Conservation (phyloP, 2,113 vertebrate species). For the Sander lucioperca region DNA sequence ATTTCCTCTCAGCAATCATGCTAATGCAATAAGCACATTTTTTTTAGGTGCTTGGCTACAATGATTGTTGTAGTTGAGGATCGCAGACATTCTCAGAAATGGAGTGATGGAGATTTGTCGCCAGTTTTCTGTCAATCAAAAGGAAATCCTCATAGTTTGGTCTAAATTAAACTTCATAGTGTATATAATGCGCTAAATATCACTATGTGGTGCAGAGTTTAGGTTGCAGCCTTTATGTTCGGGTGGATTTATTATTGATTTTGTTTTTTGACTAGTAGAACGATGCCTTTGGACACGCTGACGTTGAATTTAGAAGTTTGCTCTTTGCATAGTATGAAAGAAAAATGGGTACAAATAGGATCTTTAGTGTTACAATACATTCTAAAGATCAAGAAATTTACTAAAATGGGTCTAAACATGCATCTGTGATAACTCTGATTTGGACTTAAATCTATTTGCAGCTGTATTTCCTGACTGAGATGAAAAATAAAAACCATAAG, state of each 20-base stretch:
- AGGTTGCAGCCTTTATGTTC: neutral
- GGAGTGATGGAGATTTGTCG: constrained; percentile 14
- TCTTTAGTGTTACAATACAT: neutral
- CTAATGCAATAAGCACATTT: constrained; percentile 32
- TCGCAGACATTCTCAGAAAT: constrained; percentile 18
- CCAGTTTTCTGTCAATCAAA: constrained; percentile 36
- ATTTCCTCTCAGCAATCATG: constrained; percentile 52
- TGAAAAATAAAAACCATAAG: neutral
- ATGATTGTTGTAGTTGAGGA: constrained; percentile 20
- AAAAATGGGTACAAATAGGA: neutral
- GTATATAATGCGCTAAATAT: neutral
- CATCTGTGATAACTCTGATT: neutral
- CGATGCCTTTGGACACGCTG: neutral
- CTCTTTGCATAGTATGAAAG: neutral
- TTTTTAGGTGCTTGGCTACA: constrained; percentile 26
- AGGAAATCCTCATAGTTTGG: no score
- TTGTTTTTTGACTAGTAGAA: neutral
- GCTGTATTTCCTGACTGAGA: neutral
- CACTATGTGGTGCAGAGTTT: neutral
- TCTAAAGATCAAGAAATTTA: neutral
- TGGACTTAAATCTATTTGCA: neutral
- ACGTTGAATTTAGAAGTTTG: neutral
- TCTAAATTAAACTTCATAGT: neutral
- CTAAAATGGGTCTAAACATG: neutral
- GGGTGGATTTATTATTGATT: neutral